Evolutionary conservation across 1,140 invertebrate species (phyloP).

Genomic region (Lamellibrachia luymesi): DNA sequence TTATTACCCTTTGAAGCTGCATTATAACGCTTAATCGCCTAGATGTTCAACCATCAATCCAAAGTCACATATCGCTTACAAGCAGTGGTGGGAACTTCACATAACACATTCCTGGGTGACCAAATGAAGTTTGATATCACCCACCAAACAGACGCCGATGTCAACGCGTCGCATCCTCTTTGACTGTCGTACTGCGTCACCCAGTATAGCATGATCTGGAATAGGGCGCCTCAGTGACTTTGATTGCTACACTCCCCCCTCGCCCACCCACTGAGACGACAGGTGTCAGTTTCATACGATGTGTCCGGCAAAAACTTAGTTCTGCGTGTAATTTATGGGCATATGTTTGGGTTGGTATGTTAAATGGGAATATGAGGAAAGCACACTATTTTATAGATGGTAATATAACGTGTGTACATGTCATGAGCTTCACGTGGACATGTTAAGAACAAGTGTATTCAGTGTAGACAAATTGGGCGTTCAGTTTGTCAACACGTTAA

Average conservation of each 20-base stretch:
- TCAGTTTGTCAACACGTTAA: neutral
- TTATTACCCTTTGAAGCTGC: too few relatives aligned
- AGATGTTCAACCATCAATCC: too few relatives aligned
- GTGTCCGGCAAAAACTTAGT: neutral
- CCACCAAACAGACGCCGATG: neutral
- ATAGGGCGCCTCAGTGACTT: neutral
- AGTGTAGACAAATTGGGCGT: neutral
- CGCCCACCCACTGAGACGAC: neutral
- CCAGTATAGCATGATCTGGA: neutral
- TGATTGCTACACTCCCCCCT: neutral
- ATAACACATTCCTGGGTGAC: too few relatives aligned
- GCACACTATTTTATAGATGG: neutral
- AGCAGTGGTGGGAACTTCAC: too few relatives aligned
- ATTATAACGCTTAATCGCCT: too few relatives aligned
- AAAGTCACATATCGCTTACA: too few relatives aligned
- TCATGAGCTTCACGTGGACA: neutral
- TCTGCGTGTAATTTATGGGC: neutral
- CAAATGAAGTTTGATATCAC: neutral
- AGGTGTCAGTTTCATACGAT: neutral
- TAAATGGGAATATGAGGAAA: neutral
- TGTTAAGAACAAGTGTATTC: neutral
- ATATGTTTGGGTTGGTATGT: neutral
- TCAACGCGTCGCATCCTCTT: neutral
- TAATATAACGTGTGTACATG: neutral
- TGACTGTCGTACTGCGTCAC: neutral